These are phyloP conservation scores for Siniperca undulata DNA, from an alignment of 2,797 vertebrate genomes.

Conservation along the genomic window DNA sequence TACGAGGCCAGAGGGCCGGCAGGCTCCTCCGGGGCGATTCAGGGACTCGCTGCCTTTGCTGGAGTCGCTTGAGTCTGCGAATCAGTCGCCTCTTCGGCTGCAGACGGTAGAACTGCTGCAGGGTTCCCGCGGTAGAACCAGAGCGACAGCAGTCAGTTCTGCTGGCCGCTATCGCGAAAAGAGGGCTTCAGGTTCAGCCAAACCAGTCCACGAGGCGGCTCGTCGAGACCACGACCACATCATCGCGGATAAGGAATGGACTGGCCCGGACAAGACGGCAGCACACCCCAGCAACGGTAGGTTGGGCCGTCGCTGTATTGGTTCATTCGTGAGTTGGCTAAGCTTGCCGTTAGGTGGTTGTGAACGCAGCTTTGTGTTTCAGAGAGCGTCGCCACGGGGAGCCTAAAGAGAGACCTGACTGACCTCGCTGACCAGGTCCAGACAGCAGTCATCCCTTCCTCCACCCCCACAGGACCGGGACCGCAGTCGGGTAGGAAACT, in stretches of 20 bases:
- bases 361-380: neutral
- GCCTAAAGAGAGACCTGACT: neutral
- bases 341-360: neutral
- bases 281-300: neutral
- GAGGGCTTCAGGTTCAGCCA: neutral
- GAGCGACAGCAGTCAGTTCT: neutral
- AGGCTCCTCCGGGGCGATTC: too few relatives aligned
- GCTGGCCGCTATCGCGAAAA: neutral
- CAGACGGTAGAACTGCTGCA: neutral
- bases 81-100: neutral
- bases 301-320: neutral
- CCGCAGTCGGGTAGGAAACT: neutral
- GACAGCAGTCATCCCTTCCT: neutral
- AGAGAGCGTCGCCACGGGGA: neutral
- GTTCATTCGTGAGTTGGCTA: neutral
- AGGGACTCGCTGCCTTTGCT: neutral
- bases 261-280: too few relatives aligned
- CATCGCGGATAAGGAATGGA: neutral
- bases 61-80: neutral
- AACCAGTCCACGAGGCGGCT: neutral
- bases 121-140: neutral
- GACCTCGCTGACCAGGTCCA: neutral
- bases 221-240: neutral
- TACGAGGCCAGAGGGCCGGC: neutral
- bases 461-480: neutral